Evolutionary conservation across 2,888 invertebrate species (phyloP).

Genomic region (Dastarcus helophoroides): DNA sequence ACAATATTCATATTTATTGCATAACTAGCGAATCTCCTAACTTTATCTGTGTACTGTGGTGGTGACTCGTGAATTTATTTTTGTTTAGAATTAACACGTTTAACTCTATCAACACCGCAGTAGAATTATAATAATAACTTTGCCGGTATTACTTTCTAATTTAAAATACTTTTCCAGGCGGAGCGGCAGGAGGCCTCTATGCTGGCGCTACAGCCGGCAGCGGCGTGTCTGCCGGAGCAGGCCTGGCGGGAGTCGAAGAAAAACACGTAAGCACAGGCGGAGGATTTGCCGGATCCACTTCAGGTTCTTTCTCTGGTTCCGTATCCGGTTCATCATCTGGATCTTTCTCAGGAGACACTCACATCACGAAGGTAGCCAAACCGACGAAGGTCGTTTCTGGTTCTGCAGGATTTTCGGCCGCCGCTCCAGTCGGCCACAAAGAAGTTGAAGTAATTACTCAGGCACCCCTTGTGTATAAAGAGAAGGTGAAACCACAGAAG

Average conservation of each 20-base stretch:
- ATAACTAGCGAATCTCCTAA: background rate
- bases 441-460: constrained; percentile 4
- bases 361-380: too few species aligned
- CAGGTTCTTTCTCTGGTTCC: constrained; percentile 5
- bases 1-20: background rate
- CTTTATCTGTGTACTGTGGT: too few species aligned
- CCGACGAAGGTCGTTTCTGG: too few species aligned
- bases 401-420: constrained; percentile 5
- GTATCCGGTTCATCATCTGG: constrained; percentile 8
- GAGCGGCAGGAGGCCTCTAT: constrained; percentile 8
- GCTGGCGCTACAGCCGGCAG: constrained; percentile 11
- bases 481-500: constrained; percentile 23
- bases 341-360: too few species aligned
- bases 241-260: too few species aligned
- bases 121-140: too few species aligned
- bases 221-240: constrained; percentile 10
- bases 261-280: constrained; percentile 2
- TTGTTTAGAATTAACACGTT: too few species aligned
- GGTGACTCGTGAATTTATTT: too few species aligned
- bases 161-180: too few species aligned
- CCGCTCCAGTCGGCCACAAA: constrained; percentile 6
- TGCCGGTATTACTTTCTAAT: too few species aligned
- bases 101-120: too few species aligned
- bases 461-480: too few species aligned
- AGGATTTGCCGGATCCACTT: constrained; percentile 4